Base-by-base conservation (phyloP, 1,140 invertebrate species). In the Trichonephila clavipes region DNA sequence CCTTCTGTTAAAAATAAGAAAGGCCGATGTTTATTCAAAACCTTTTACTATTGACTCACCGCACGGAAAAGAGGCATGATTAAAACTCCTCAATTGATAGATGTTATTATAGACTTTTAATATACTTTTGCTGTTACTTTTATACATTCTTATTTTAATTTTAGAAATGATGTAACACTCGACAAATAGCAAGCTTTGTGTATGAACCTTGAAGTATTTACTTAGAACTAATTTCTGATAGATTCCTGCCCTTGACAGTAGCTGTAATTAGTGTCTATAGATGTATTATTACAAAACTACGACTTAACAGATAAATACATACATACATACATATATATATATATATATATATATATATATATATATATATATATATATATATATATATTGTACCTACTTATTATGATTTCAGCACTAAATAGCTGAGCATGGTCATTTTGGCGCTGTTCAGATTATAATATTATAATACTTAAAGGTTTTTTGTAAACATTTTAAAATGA, bases 261-360 rank as follows among this genome's bases (percentile, higher is more conserved):
- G 18, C 72, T 77, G 28, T 77, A 77, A 77, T 77, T 77, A 77
- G 72, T 18, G 72, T 40, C 72, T 34, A 77, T 40, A 40, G 72
- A 77, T 77, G 34, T 77, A 28, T 77, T 77, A 77, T 40, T 77
- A 28, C 72, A 14, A 16, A 77, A 34, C 72, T 18, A 34, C 28
- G 28, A 18, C 28, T 77, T 40, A 34, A 77, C 18, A 16, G 72
- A 28, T 34, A 34, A 77, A 77, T 34, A n/a, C n/a, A n/a, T n/a
- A n/a, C n/a, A n/a, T n/a, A n/a, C n/a, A n/a, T n/a, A n/a, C n/a
- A 28, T 28, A 28, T 28, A 28, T 28, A 28, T 28, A 28, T 28
- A 28, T 28, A 28, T 28, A 28, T 28, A 28, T 28, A 28, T 28
- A 77, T 77, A 12, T 51, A 28, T 28, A 28, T 28, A 28, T 28